Base-by-base conservation (phyloP, 2,888 invertebrate species). In the Drosophila subquinaria region DNA sequence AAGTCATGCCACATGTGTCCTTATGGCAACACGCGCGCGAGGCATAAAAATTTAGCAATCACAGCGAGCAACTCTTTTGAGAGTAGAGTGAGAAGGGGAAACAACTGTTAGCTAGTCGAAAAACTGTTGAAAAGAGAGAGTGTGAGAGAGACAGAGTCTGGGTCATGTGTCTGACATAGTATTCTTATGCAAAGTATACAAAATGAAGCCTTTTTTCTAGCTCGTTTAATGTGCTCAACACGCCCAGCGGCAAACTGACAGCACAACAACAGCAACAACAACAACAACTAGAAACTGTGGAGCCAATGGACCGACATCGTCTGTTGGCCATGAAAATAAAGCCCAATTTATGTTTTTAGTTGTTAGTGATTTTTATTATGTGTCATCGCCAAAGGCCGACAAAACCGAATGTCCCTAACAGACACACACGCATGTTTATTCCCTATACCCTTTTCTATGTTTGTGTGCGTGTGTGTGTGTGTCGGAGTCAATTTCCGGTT, bases 351-450 rank as follows among this genome's bases (percentile, higher is more conserved):
- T 86, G 86, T 80, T 88, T 84, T 83, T 86, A 81, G 89, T 87
- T 86, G 84, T 83, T 83, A 81, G 82, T 86, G 85, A 88, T 86
- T 88, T 86, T 86, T 86, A 88, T 86, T 86, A 88, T 88, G 87
- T 86, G 85, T 83, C 84, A 84, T 80, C 82, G 82, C 76, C 88
- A 82, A 80, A 68, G 69, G 75, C 62, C 69, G 48, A 65, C 68
- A 60, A 35, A 35, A 65, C 42, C 62, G 65, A 59, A 65, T 63
- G 53, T 66, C 38, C 50, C 66, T 50, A 20, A n/a, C 50, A 51
- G 45, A 53, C 47, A 47, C 56, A 15, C 35, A 13, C 33, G 30
- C 30, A 10, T 69, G 15, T 33, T 57, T 40, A 33, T 42, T 30
- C 35, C 50, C 48, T 50, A 47, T 48, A 2, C 27, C 36, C 67